phyloP scores from a whole-genome alignment of 2,888 invertebrate genomes.

The Poecilus cupreus region DNA sequence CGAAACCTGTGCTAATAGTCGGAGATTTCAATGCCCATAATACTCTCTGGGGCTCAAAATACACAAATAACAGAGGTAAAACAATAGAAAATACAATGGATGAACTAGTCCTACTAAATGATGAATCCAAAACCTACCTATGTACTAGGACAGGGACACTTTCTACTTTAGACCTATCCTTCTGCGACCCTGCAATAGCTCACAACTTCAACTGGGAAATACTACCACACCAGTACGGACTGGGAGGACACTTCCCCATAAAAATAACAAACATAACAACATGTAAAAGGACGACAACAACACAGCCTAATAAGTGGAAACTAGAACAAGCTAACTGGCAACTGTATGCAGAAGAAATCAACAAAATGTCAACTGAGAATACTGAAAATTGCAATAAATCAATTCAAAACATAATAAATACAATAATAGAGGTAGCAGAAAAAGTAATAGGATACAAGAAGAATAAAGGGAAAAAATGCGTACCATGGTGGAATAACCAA shows the following conservation, averaged over 20 bases:
- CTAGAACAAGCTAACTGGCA: slow-evolving; percentile 1
- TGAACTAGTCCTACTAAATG: slow-evolving; percentile 4
- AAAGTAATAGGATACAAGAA: background rate
- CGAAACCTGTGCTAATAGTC: background rate
- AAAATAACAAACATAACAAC: background rate
- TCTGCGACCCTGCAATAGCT: slow-evolving; percentile 13
- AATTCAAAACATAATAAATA: background rate
- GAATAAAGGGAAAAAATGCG: background rate
- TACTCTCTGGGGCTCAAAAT: background rate
- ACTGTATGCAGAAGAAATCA: background rate
- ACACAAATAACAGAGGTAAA: slow-evolving; percentile 16
- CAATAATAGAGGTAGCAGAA: background rate
- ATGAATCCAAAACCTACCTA: slow-evolving; percentile 12
- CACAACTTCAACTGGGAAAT: background rate
- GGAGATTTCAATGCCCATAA: slow-evolving; percentile 47
- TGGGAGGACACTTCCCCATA: slow-evolving; percentile 2
- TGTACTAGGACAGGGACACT: background rate
- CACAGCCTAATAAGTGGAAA: background rate
- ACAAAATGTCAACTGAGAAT: background rate
- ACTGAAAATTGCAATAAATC: background rate
- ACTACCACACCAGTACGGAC: background rate
- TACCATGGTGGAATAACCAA: slow-evolving; percentile 39
- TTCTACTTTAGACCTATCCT: slow-evolving; percentile 17
- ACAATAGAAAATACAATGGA: background rate
- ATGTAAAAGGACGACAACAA: background rate